Evolutionary conservation across 1,140 invertebrate genomes (phyloP).

Genomic region (Fopius arisanus): DNA sequence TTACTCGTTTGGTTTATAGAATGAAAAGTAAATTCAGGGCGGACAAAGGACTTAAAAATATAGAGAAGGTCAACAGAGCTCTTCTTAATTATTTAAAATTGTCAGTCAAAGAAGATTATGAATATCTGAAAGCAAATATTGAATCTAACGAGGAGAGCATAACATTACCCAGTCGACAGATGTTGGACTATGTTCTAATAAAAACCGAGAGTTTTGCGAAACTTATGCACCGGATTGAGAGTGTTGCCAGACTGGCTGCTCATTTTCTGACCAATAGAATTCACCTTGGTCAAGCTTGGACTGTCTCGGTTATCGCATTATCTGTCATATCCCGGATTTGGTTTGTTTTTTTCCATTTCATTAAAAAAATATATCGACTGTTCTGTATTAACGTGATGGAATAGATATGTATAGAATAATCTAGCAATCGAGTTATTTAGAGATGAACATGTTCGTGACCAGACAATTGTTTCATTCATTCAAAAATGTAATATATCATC

Average conservation of each 20-base stretch:
- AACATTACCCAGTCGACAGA: constrained; percentile 67
- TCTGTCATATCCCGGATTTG: constrained; percentile 67
- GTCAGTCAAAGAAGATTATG: constrained; percentile 53
- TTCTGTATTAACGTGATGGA: too few relatives aligned
- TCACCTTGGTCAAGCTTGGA: constrained; percentile 66
- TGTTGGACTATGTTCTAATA: constrained; percentile 67
- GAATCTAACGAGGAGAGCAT: constrained; percentile 46
- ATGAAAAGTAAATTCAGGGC: constrained; percentile 70
- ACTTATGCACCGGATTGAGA: constrained; percentile 65
- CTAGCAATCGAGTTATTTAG: too few relatives aligned
- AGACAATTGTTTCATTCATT: too few relatives aligned
- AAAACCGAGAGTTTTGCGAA: constrained; percentile 68
- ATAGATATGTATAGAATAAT: too few relatives aligned
- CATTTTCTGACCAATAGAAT: constrained; percentile 66
- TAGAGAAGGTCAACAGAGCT: constrained; percentile 67
- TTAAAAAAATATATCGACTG: background rate
- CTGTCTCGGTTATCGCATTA: constrained; percentile 66
- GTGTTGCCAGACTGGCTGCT: constrained; percentile 60
- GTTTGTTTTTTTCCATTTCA: constrained; percentile 49
- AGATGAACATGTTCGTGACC: too few relatives aligned
- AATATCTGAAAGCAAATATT: constrained; percentile 54
- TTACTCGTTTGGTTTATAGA: constrained; percentile 69
- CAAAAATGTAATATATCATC: too few relatives aligned
- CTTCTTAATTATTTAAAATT: constrained; percentile 66
- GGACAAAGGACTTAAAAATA: constrained; percentile 68